phyloP scores from a whole-genome alignment of 1,140 invertebrate genomes.

The Drosophila nannoptera region DNA sequence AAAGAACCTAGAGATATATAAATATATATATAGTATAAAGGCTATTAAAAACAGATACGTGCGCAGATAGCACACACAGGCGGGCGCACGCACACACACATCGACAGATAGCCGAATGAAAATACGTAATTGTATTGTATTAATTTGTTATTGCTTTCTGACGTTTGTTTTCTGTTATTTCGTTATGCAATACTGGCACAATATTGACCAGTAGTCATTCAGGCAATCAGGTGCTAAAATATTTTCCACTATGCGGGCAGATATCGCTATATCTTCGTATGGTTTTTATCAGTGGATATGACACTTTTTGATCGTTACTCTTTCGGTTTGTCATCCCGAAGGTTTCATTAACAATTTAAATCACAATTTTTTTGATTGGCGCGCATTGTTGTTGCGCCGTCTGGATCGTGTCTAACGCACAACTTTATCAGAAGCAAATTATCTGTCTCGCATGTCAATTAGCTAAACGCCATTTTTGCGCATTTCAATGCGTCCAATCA shows the following conservation, averaged over 20 bases:
- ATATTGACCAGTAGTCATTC: constrained; percentile 18
- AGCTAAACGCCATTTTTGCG: constrained; percentile 41
- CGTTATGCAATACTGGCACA: constrained; percentile 40
- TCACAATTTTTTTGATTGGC: constrained; percentile 12
- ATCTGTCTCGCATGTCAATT: constrained; percentile 29
- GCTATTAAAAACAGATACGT: constrained; percentile 68
- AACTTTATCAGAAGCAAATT: constrained; percentile 14
- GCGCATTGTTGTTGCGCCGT: constrained; percentile 9
- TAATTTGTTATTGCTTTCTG: constrained; percentile 37
- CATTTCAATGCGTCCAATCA: constrained; percentile 38
- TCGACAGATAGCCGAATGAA: neutral
- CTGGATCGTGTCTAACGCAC: constrained; percentile 26
- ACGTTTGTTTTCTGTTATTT: constrained; percentile 39
- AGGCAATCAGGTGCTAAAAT: constrained; percentile 32
- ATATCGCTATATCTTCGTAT: constrained; percentile 10
- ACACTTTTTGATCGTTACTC: constrained; percentile 14
- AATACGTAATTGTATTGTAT: constrained; percentile 15
- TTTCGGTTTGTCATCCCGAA: neutral
- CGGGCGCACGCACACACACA: neutral
- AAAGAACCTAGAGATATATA: constrained; percentile 44
- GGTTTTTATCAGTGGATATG: constrained; percentile 12
- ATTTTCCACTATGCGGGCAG: neutral
- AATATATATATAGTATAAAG: constrained; percentile 44
- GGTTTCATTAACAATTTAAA: constrained; percentile 37
- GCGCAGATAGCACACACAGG: constrained; percentile 56